phyloP scores from a whole-genome alignment of 2,113 vertebrate species.

The Coptodon rendalli region DNA sequence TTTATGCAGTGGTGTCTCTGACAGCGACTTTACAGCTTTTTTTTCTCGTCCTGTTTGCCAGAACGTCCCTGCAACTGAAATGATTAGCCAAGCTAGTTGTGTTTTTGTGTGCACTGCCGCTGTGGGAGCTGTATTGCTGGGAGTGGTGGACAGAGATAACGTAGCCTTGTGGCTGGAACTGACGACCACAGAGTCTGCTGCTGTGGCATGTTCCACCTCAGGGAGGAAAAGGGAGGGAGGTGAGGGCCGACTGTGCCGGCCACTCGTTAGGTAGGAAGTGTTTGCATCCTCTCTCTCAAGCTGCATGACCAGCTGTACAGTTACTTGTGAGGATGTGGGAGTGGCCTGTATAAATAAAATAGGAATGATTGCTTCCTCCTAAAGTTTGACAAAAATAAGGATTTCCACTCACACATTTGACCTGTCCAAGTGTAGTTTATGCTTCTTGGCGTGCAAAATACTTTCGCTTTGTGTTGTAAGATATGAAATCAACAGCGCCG shows the following conservation, averaged over 20 bases:
- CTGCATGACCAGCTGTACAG: conserved; percentile 49
- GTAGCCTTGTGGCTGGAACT: conserved; percentile 34
- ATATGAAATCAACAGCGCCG: neutral
- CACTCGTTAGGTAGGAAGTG: conserved; percentile 61
- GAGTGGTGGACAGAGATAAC: conserved; percentile 62
- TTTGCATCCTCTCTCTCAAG: conserved; percentile 59
- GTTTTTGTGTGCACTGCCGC: conserved; percentile 5
- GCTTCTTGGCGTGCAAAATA: neutral
- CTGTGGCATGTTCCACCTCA: conserved; percentile 41
- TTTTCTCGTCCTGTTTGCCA: conserved; percentile 19
- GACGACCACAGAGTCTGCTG: conserved; percentile 27
- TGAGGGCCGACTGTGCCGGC: conserved; percentile 14
- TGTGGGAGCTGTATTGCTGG: conserved; percentile 38
- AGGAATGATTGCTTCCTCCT: neutral
- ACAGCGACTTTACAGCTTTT: conserved; percentile 17
- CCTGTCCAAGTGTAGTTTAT: neutral
- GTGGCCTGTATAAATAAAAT: conserved; percentile 23
- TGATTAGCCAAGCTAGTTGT: conserved; percentile 31
- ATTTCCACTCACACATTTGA: neutral
- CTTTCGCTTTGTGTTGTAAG: neutral
- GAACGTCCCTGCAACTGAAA: conserved; percentile 35
- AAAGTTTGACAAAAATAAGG: neutral
- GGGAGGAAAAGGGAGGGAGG: conserved; percentile 53
- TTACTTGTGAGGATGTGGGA: conserved; percentile 62
- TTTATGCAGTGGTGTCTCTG: conserved; percentile 41